Conservation (phyloP, 2,888 invertebrate genomes). For the Ochropacha duplaris region DNA sequence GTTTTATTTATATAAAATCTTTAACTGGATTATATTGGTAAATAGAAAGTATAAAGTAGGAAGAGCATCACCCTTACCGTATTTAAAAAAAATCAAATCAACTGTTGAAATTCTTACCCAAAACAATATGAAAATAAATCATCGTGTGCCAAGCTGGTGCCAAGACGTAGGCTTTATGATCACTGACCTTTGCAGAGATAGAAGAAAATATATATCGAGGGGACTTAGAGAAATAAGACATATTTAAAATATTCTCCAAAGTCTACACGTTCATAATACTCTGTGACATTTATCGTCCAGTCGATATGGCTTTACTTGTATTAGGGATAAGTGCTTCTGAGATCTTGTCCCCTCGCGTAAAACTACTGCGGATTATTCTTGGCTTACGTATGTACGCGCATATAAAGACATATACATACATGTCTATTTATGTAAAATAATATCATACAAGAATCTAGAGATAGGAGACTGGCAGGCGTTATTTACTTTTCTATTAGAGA, state of each 20-base stretch:
- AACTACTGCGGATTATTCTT: conserved; percentile 44
- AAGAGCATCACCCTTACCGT: not conserved
- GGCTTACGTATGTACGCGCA: conserved; percentile 29
- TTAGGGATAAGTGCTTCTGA: conserved; percentile 49
- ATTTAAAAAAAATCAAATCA: not conserved
- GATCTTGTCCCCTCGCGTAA: conserved; percentile 44
- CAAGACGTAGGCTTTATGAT: not conserved
- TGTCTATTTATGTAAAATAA: conserved; percentile 2
- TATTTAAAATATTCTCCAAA: conserved; percentile 1
- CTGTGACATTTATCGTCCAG: conserved; percentile 34
- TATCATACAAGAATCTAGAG: no score
- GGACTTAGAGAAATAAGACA: not conserved
- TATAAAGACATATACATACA: conserved; percentile 18
- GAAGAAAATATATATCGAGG: not conserved
- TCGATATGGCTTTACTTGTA: conserved; percentile 46
- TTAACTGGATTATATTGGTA: not conserved
- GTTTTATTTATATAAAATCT: not conserved
- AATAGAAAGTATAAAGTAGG: no score
- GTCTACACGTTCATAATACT: conserved; percentile 22
- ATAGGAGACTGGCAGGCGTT: no score
- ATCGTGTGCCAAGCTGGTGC: not conserved
- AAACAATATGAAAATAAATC: not conserved
- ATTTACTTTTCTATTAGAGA: not conserved
- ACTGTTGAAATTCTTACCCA: not conserved
- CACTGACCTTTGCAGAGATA: not conserved